Evolutionary conservation across 2,888 invertebrate genomes (phyloP).

Genomic region (Eupithecia inturbata): DNA sequence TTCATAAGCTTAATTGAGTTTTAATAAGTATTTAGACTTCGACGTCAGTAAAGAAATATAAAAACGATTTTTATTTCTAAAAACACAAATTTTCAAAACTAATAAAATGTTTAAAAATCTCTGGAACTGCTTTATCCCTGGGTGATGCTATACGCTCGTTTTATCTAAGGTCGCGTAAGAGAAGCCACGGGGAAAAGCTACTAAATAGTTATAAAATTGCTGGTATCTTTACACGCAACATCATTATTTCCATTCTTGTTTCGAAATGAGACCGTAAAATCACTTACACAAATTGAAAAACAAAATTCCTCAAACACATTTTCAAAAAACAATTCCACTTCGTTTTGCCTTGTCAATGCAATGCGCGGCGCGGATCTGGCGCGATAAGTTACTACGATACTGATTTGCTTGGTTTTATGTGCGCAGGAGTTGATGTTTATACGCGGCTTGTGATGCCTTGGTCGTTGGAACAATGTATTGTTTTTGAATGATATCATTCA

Average conservation of each 20-base stretch:
- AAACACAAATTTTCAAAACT: no score
- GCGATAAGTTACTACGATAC: constrained; percentile 19
- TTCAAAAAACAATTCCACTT: constrained; percentile 7
- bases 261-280: neutral
- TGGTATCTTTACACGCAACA: neutral
- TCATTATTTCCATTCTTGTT: neutral
- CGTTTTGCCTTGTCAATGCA: neutral
- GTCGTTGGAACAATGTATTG: constrained; percentile 29
- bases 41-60: no score
- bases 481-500: neutral
- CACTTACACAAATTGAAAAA: constrained; percentile 30
- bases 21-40: no score
- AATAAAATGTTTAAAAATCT: no score
- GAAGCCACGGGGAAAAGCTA: neutral
- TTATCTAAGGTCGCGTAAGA: neutral
- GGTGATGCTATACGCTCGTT: neutral
- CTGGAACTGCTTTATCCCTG: no score
- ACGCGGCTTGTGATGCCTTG: constrained; percentile 22
- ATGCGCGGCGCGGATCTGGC: constrained; percentile 1
- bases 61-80: no score
- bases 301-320: constrained; percentile 28
- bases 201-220: neutral
- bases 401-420: constrained; percentile 27
- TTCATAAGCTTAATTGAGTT: no score
- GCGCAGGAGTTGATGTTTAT: constrained; percentile 17